phyloP scores from a whole-genome alignment of 92 coral and sea anemone genomes.

The Porites divaricata region DNA sequence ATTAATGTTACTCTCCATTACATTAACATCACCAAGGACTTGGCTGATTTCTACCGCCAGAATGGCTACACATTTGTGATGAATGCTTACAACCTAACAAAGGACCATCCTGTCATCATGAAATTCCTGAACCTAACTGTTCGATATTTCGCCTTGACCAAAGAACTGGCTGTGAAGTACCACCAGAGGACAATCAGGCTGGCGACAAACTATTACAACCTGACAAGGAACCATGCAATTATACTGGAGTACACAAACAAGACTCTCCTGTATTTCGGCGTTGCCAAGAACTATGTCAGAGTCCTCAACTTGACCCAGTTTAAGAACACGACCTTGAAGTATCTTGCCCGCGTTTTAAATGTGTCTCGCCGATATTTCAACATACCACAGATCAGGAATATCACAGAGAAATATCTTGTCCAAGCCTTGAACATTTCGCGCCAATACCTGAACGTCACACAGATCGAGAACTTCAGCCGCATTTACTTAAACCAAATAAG shows the following conservation, averaged over 20 bases:
- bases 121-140: constrained; percentile 64
- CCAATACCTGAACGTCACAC: constrained; percentile 12
- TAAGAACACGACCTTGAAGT: neutral
- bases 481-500: neutral
- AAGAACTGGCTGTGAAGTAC: constrained; percentile 51
- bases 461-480: neutral
- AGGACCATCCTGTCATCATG: constrained; percentile 44
- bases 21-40: constrained; percentile 66
- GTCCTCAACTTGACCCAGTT: constrained; percentile 30
- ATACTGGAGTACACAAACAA: constrained; percentile 42
- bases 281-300: constrained; percentile 48
- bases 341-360: neutral
- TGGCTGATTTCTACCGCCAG: constrained; percentile 46
- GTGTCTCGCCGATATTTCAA: constrained; percentile 3
- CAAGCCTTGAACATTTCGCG: constrained; percentile 62
- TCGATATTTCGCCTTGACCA: constrained; percentile 64
- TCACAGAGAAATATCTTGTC: constrained; percentile 12
- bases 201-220: constrained; percentile 36
- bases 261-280: constrained; percentile 52
- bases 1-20: constrained; percentile 69
- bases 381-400: constrained; percentile 7
- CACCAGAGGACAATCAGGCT: constrained; percentile 32
- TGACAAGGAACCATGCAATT: constrained; percentile 53
- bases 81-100: constrained; percentile 62
- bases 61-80: constrained; percentile 49